Base-by-base conservation (phyloP, 2,888 invertebrate genomes). In the Lapara coniferarum region DNA sequence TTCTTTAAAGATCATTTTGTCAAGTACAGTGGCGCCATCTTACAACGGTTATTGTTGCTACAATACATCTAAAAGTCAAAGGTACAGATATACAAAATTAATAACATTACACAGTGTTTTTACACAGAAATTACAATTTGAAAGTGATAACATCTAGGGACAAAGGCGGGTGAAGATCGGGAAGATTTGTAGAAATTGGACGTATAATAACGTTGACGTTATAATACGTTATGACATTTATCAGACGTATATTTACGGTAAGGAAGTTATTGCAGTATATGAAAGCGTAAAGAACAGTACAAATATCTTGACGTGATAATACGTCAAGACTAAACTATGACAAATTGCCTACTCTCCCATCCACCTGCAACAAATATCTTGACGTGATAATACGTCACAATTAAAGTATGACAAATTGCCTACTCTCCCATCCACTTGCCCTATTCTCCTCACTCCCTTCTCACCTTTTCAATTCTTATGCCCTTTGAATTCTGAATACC, bases 1-100 rank as follows among this genome's bases (percentile, higher is more conserved):
- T 19, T 1, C 25, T 25, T 25, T 25, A 25, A 25, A 25, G 25
- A 55, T 3, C 8, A 2, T 19, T 55, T 19, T 55, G 4, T 5
- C 5, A 46, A 59, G 59, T 16, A 63, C 63, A 63, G 13, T 12
- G 13, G 49, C 63, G 49, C 63, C 63, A 49, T 19, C 63, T 19
- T 10, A 55, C 53, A 55, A 13, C 46, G 12, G 46, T 10, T 13
- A 63, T 19, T n/a, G 19, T 46, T 37, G 12, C 44, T 46, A 59
- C n/a, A 46, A 63, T 46, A 59, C 46, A 10, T n/a, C 46, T 16
- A 63, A 63, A 63, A 19, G 19, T 56, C 13, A 6, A 13, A 25
- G 25, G 25, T 56, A 13, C 19, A 46, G 13, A 56, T 25, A 2
- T 46, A 63, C 49, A 63, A 19, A 63, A 16, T 16, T 12, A 63